Conservation (phyloP, 2,113 vertebrate species). For the Nibea albiflora region DNA sequence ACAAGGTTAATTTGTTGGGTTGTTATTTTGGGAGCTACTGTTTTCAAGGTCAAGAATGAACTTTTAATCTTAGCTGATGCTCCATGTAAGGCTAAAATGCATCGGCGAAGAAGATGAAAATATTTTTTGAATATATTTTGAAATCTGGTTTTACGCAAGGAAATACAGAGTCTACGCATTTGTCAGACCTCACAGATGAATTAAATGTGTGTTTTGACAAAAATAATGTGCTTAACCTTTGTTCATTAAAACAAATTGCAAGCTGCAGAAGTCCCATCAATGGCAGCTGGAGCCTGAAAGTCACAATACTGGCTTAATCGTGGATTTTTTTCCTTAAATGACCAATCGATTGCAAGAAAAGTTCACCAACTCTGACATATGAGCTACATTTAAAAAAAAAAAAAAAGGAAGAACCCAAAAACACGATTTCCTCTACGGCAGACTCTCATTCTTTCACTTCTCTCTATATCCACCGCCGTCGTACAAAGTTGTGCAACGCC, state of each 20-base stretch:
- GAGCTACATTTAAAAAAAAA: no score
- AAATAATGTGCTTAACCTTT: not conserved
- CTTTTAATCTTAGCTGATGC: not conserved
- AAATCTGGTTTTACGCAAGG: not conserved
- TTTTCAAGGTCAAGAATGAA: not conserved
- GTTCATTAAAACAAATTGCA: not conserved
- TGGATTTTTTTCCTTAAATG: not conserved
- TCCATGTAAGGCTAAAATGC: no score
- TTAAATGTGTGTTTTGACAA: not conserved
- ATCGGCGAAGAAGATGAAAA: not conserved
- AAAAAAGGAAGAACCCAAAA: constrained; percentile 7
- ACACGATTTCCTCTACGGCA: not conserved
- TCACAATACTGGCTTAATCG: not conserved
- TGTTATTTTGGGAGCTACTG: not conserved
- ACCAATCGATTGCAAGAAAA: not conserved
- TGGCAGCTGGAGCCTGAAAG: not conserved
- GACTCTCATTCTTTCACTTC: constrained; percentile 68
- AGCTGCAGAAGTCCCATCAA: not conserved
- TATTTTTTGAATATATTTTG: not conserved
- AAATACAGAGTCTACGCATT: not conserved
- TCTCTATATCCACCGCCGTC: constrained; percentile 15
- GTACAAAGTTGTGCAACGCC: constrained; percentile 50
- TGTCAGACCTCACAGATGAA: not conserved
- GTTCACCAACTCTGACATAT: not conserved
- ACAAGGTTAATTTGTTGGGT: not conserved